Evolutionary conservation across 2,797 vertebrate genomes (phyloP), one percentile per base, ranked within the genome.

Genomic region (Mormyrops attenuatus): DNA sequence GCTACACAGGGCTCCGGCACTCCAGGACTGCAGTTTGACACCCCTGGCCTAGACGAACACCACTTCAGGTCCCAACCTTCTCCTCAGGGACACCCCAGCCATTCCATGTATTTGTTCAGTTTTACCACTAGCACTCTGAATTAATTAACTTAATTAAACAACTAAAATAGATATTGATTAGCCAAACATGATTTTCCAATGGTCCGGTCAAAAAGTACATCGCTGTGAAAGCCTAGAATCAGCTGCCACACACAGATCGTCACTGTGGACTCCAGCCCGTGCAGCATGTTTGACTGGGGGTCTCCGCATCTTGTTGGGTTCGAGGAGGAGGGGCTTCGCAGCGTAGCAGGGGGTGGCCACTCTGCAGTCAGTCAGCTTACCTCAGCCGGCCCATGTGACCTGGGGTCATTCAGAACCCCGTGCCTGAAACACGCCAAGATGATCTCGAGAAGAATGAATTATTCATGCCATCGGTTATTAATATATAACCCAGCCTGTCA

Each of bases 381-480:
- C 13, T 15, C 34, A 2, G 17, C 73, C 3, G 50, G 11, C 53
- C 53, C 57, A 20, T 47, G n/a, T 22, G n/a, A 57, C 50, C 34
- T 50, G 20, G n/a, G 38, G 50, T 50, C 47, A 53, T 26, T n/a
- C 20, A 26, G 63, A 66, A 41, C 53, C 80, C 77, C 6, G 44
- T 90, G 77, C 77, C 89, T 66, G 15, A 30, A 55, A 63, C n/a
- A 41, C 2, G 34, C n/a, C 30, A 55, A 55, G 22, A 85, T 60
- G 13, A 34, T 57, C 53, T 73, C 73, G 7, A 50, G 89, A 55
- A 90, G 20, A 89, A 91, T 91, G 89, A 92, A 92, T 91, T 91
- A 90, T 60, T 92, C 0, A 93, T 92, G 86, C 44, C 90, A 87
- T 88, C 90, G 89, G 91, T 90, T 88, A 80, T 90, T 73, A 73